phyloP scores from a whole-genome alignment of 2,113 vertebrate species.

The Smithornis capensis region DNA sequence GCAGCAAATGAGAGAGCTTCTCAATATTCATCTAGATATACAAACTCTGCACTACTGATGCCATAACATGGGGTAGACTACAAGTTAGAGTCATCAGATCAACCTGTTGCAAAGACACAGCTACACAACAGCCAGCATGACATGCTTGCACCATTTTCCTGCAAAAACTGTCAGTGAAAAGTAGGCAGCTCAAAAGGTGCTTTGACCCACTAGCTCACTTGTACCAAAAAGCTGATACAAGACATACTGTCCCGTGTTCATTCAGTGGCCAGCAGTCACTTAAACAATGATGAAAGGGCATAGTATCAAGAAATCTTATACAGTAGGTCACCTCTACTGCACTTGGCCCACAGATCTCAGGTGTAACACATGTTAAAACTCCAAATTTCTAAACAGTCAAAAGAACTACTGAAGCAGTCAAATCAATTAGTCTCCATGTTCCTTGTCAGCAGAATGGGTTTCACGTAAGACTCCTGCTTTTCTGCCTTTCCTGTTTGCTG shows the following conservation, averaged over 20 bases:
- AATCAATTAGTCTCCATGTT: neutral
- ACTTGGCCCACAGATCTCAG: neutral
- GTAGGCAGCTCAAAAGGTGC: neutral
- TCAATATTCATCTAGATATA: neutral
- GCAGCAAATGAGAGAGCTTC: neutral
- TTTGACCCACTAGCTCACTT: neutral
- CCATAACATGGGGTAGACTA: neutral
- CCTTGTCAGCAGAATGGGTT: neutral
- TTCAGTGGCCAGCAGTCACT: neutral
- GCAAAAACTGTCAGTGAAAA: neutral
- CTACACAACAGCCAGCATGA: neutral
- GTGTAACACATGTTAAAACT: neutral
- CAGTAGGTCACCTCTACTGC: accelerated
- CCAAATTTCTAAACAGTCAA: neutral
- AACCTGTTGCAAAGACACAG: neutral
- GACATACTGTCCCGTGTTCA: neutral
- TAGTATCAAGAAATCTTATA: neutral
- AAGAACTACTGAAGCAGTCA: neutral
- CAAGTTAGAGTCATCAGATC: neutral
- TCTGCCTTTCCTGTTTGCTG: neutral
- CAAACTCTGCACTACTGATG: neutral
- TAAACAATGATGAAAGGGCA: neutral
- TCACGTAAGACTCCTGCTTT: neutral
- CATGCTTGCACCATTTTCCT: neutral
- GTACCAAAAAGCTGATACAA: neutral